These are phyloP conservation scores for Hyles lineata DNA, from an alignment of 2,888 invertebrate genomes.

Conservation along the genomic window DNA sequence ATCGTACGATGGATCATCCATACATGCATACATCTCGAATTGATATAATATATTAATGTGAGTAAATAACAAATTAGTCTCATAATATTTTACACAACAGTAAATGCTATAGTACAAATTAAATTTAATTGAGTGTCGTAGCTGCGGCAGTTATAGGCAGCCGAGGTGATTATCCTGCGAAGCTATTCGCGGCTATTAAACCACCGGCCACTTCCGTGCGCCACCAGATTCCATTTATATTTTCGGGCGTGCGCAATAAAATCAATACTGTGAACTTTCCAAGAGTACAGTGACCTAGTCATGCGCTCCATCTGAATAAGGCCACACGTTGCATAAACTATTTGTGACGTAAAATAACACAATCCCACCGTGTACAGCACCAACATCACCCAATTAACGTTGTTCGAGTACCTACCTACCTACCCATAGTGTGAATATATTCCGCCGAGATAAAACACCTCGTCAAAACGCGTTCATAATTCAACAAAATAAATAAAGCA, in stretches of 20 bases:
- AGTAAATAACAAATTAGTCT: background rate
- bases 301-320: slow-evolving; percentile 68
- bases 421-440: slow-evolving; percentile 22
- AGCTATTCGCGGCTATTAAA: slow-evolving; percentile 51
- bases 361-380: slow-evolving; percentile 32
- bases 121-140: background rate
- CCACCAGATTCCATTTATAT: slow-evolving; percentile 74
- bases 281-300: slow-evolving; percentile 81
- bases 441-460: slow-evolving; percentile 11
- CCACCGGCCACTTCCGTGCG: slow-evolving; percentile 60
- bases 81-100: background rate
- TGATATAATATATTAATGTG: background rate
- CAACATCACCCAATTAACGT: slow-evolving; percentile 49
- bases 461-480: slow-evolving; percentile 1
- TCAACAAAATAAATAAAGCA: slow-evolving; percentile 15
- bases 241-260: slow-evolving; percentile 83
- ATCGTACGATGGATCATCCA: no score
- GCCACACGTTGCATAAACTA: slow-evolving; percentile 72
- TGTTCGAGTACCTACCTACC: slow-evolving; percentile 34
- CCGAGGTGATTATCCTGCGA: slow-evolving; percentile 4
- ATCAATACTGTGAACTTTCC: slow-evolving; percentile 83
- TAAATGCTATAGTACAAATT: background rate
- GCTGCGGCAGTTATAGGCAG: background rate
- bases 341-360: slow-evolving; percentile 60
- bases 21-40: no score